Percentiles rank a stretch among this genome's conserved stretches.
Evolutionary conservation across 2,888 invertebrate species (phyloP).

Genomic region (Parnassius mnemosyne): DNA sequence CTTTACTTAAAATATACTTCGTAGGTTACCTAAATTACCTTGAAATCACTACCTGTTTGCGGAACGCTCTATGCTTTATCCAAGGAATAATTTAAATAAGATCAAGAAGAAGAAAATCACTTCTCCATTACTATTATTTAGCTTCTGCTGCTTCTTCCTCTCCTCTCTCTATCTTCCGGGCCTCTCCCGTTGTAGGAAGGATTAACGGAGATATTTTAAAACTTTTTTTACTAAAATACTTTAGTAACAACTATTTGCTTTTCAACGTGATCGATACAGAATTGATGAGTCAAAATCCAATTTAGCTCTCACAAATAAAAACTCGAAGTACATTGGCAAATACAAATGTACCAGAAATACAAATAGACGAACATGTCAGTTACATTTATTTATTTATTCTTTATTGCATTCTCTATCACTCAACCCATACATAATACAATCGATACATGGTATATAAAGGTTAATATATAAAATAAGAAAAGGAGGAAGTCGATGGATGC

Average conservation of each 20-base stretch:
- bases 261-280: background rate
- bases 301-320: background rate
- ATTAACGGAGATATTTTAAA: too few relatives aligned
- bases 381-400: too few relatives aligned
- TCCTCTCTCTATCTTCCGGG: too few relatives aligned
- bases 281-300: constrained; percentile 2
- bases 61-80: constrained; percentile 17
- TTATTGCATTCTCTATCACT: too few relatives aligned
- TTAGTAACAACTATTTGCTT: background rate
- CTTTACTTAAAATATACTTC: background rate
- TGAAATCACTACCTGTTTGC: constrained; percentile 17
- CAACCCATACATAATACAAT: too few relatives aligned
- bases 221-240: background rate
- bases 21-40: background rate
- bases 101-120: too few relatives aligned
- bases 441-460: too few relatives aligned
- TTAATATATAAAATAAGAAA: too few relatives aligned
- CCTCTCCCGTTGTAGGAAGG: too few relatives aligned
- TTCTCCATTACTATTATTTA: background rate
- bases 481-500: too few relatives aligned
- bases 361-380: too few relatives aligned
- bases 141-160: too few relatives aligned
- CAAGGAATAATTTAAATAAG: constrained; percentile 20
- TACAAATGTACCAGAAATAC: background rate
- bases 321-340: background rate